Evolutionary conservation across 2,888 invertebrate species (phyloP), one percentile per base, ranked within the genome.

Genomic region (Nipponacmea schrenckii): DNA sequence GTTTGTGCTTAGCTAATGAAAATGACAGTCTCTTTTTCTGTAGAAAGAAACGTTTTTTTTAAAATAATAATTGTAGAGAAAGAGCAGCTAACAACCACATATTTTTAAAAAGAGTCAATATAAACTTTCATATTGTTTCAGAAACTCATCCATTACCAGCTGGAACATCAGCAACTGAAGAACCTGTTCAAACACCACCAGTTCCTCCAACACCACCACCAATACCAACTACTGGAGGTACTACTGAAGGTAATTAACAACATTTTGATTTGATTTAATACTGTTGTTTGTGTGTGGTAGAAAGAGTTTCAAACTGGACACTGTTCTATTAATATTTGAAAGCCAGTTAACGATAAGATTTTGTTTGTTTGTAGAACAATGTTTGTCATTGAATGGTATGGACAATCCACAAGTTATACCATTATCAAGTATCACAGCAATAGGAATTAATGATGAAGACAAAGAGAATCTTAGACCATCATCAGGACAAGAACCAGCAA

Each of bases 121-220:
- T 4, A 4, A 31, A 4, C 7, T 2, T 31, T 31, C 31, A 31
- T 31, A 7, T 31, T 31, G 31, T 31, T 31, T 31, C 39, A 39
- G 39, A 39, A 39, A 39, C 39, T 39, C 39, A 39, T 10, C 39
- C 4, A 39, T 39, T 39, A 39, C n/a, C 56, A n/a, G 7, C 56
- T 20, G 56, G 20, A 56, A n/a, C 56, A 56, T 56, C 56, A 17
- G n/a, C n/a, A 56, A 56, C 56, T 56, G 56, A n/a, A 24, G 56
- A 8, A 1, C 56, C 56, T n/a, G 8, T 10, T 2, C n/a, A 24
- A 56, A 56, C 56, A 56, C n/a, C 50, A 56, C 56, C 56, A 56
- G n/a, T 10, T 50, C 14, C 50, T 50, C 56, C 56, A 20, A n/a
- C 56, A 56, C 56, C n/a, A 15, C n/a, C n/a, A 50, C 8, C 50